These are phyloP conservation scores for Trichonephila clavipes DNA, from an alignment of 1,140 invertebrate species.

Conservation along the genomic window DNA sequence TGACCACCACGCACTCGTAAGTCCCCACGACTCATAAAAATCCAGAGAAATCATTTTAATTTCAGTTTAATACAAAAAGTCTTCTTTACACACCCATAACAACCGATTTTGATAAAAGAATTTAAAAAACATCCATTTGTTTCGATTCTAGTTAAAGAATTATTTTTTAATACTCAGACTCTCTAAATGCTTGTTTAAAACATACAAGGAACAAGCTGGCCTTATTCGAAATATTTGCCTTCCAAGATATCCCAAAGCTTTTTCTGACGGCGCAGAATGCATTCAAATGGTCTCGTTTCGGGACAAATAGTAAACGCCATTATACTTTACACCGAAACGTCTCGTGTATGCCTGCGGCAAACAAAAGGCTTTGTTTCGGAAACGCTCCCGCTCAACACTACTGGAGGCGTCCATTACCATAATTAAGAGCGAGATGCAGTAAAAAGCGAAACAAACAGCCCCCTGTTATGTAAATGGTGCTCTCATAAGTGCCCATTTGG, in stretches of 20 bases:
- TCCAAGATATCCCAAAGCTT: background rate
- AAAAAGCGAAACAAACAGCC: background rate
- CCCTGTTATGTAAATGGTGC: conserved; percentile 23
- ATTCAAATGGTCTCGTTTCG: background rate
- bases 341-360: background rate
- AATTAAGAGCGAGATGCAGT: conserved; percentile 18
- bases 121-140: no score
- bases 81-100: no score
- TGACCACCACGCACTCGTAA: no score
- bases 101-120: no score
- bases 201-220: no score
- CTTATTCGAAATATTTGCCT: background rate
- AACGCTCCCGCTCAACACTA: background rate
- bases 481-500: background rate
- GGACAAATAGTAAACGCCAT: background rate
- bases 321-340: background rate
- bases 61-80: no score
- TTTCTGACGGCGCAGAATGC: background rate
- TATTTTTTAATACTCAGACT: no score
- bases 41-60: no score
- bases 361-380: background rate
- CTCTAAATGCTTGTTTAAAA: no score
- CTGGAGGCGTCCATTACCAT: background rate
- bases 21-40: no score
- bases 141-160: no score